Evolutionary conservation across 2,797 vertebrate species (phyloP), one percentile per base, ranked within the genome.

Genomic region (Iguana delicatissima): DNA sequence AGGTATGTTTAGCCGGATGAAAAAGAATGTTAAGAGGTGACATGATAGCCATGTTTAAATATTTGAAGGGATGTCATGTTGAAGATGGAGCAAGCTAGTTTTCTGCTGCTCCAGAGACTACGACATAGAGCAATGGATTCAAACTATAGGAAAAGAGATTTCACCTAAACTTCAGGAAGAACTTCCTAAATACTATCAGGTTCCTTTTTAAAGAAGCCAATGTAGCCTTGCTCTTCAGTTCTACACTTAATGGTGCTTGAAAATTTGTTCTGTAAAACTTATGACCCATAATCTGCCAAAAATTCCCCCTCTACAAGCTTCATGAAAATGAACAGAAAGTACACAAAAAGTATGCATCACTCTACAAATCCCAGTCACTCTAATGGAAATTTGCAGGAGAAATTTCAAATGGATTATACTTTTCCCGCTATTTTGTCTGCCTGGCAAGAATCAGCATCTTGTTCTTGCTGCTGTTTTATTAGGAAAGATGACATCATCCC

Each of bases 401-500:
- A n/a, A 55, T 79, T 59, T 46, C 14, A n/a, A 16, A 20, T 32
- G 3, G 29, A 64, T 10, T 18, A 29, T 0, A 10, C 86, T 87
- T 2, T 0, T 1, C 57, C 87, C 82, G 76, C 86, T 86, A 79
- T 87, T 74, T 0, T 82, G 1, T 83, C 20, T 83, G 32, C 95
- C 91, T n/a, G 90, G 92, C 90, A 86, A 93, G 93, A 80, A 93
- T 89, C 88, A 2, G 1, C 91, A 92, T 91, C 90, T 22, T 1
- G 1, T 87, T 93, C 90, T 89, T 91, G 87, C 92, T 76, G 82
- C 87, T 95, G 93, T 93, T 94, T 95, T 94, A 96, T 93, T 89
- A 94, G 91, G 86, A 42, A 46, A 87, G 55, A 14, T 96, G 95
- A 96, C 95, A 94, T 96, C 95, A 96, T 0, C 91, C 62, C 80